A percentile compares a stretch with the other conserved stretches of the same genome.
These are phyloP conservation scores for Cyphomyrus discorhynchus DNA, from an alignment of 2,113 vertebrate species.

Conservation along the genomic window DNA sequence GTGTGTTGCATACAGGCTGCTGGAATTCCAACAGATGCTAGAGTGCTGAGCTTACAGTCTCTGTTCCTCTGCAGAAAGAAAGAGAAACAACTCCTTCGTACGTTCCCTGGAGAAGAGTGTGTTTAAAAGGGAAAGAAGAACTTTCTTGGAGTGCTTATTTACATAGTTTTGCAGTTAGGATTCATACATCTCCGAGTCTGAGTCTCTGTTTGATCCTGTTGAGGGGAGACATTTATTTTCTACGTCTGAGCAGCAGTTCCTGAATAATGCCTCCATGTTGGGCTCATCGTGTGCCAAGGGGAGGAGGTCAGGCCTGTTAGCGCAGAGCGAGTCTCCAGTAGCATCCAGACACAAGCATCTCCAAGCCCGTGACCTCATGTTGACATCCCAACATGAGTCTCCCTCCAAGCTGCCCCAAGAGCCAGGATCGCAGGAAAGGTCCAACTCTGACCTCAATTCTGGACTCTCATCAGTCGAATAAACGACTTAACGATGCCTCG, in stretches of 20 bases:
- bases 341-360: not conserved
- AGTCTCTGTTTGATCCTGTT: slow-evolving; percentile 1
- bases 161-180: not conserved
- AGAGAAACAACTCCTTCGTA: not conserved
- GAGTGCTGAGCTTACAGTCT: not conserved
- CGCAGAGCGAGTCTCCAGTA: not conserved
- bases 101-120: not conserved
- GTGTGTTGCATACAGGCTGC: not conserved
- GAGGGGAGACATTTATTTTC: not conserved
- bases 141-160: not conserved
- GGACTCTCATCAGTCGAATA: not conserved
- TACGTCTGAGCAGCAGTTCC: not conserved
- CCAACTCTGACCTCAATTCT: not conserved
- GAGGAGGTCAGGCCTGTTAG: not conserved
- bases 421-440: not conserved
- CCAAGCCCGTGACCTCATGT: not conserved
- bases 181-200: not conserved
- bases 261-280: not conserved
- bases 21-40: not conserved
- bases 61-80: not conserved
- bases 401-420: not conserved
- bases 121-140: not conserved
- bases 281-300: not conserved
- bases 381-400: not conserved
- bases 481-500: not conserved